Evolutionary conservation across 1,140 invertebrate genomes (phyloP).

Genomic region (Leptopilina clavipes): DNA sequence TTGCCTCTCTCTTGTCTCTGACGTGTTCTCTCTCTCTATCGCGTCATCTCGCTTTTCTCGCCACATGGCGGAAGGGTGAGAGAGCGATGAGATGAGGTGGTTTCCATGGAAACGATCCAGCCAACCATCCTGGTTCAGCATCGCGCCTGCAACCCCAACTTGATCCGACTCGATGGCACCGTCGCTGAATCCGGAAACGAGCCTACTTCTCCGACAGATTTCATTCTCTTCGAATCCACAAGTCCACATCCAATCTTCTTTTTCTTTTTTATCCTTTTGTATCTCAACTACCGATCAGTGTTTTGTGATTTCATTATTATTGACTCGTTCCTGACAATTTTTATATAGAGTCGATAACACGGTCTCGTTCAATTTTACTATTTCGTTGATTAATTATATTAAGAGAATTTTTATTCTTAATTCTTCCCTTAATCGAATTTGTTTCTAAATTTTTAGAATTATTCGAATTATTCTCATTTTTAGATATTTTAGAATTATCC

Average conservation of each 20-base stretch:
- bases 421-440: too few species aligned
- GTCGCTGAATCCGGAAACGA: conserved; percentile 32
- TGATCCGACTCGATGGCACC: conserved; percentile 30
- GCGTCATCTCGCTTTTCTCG: conserved; percentile 2
- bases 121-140: conserved; percentile 31
- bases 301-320: conserved; percentile 8
- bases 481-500: too few species aligned
- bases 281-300: neutral
- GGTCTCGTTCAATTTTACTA: too few species aligned
- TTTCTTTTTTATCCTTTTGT: neutral
- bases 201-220: conserved; percentile 32
- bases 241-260: conserved; percentile 2
- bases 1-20: conserved; percentile 29
- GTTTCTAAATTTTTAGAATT: too few species aligned
- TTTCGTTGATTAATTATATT: too few species aligned
- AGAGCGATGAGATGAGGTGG: conserved; percentile 33
- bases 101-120: conserved; percentile 30
- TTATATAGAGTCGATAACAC: too few species aligned
- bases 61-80: conserved; percentile 31
- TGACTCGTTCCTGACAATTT: neutral
- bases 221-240: neutral
- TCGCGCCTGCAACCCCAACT: conserved; percentile 32
- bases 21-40: conserved; percentile 23
- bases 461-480: too few species aligned
- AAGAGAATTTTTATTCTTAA: too few species aligned